Conservation (phyloP, 2,113 vertebrate genomes). For the Burhinus bistriatus region DNA sequence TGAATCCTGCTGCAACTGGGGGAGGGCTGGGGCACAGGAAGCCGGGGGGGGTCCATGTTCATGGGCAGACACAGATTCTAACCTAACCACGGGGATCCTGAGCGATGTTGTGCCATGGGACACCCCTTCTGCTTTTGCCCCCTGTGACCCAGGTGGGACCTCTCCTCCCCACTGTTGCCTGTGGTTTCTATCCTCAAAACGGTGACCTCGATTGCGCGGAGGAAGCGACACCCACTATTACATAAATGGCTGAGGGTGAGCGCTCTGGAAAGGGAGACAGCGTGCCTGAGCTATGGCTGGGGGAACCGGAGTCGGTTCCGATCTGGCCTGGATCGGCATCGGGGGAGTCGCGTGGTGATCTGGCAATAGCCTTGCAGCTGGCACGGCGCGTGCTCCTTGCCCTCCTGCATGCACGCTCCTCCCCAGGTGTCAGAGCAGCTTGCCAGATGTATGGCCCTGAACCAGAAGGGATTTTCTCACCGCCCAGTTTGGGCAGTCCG, state of each 20-base stretch:
- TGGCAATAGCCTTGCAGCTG: neutral
- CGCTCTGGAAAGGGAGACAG: neutral
- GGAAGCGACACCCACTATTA: neutral
- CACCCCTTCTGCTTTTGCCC: neutral
- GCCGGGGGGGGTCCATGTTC: fast-evolving
- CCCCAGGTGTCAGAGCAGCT: fast-evolving
- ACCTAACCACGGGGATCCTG: neutral
- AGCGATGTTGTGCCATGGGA: fast-evolving
- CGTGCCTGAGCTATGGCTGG: neutral
- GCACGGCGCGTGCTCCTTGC: neutral
- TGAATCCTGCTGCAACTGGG: neutral
- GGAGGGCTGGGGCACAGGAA: neutral
- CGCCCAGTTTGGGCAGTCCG: neutral
- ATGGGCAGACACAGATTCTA: neutral
- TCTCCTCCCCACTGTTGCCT: neutral
- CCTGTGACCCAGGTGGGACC: neutral
- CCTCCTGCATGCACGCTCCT: neutral
- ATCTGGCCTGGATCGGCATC: fast-evolving
- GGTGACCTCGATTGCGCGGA: neutral
- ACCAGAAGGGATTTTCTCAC: neutral
- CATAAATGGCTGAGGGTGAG: neutral
- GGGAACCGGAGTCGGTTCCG: neutral
- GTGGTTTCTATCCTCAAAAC: neutral
- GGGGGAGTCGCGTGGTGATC: neutral
- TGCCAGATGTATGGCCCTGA: neutral